Evolutionary conservation across 30 jellyfish, hydroid and myxozoan species (phyloP).

Genomic region (Pseudorhiza aurosa): DNA sequence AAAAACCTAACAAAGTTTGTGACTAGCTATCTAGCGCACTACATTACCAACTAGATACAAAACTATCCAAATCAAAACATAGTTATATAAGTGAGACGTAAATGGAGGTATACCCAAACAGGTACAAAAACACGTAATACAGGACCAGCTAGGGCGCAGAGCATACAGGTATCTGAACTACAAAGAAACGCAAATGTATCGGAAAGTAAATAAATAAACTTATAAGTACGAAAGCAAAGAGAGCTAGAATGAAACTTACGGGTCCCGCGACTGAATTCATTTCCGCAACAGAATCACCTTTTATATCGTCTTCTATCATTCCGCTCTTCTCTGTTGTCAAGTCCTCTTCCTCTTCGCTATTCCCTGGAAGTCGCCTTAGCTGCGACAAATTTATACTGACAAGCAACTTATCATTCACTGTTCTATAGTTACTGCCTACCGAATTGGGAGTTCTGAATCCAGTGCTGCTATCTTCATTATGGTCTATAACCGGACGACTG

Average conservation of each 20-base stretch:
- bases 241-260: constrained; percentile 41
- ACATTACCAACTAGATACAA: too few species aligned
- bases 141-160: too few species aligned
- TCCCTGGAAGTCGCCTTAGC: constrained; percentile 29
- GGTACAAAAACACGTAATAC: too few species aligned
- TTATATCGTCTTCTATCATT: constrained; percentile 3
- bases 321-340: not conserved
- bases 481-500: not conserved
- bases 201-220: too few species aligned
- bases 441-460: constrained; percentile 31
- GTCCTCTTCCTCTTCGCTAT: not conserved
- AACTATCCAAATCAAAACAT: too few species aligned
- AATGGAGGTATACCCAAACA: too few species aligned
- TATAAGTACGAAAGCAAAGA: too few species aligned
- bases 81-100: too few species aligned
- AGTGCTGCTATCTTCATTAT: constrained; percentile 8
- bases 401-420: not conserved
- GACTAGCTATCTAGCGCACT: too few species aligned
- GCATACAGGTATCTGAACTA: too few species aligned
- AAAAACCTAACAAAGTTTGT: too few species aligned
- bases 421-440: not conserved
- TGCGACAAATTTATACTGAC: constrained; percentile 32
- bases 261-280: constrained; percentile 1
- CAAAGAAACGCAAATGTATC: too few species aligned
- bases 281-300: not conserved